Conservation (phyloP, 2,113 vertebrate species). For the Vireo altiloquus region DNA sequence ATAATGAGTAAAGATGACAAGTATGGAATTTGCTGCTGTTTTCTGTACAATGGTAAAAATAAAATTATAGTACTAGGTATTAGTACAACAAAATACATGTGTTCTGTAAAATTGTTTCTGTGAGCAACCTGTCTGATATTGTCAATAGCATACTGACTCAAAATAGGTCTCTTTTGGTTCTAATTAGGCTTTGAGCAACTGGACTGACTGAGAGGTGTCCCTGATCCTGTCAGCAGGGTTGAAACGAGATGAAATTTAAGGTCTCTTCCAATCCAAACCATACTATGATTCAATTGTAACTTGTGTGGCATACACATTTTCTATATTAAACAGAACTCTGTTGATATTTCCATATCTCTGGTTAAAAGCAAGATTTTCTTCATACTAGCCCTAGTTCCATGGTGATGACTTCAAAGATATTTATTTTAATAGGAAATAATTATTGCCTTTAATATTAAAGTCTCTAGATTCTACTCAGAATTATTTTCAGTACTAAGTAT, state of each 20-base stretch:
- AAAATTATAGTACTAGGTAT: not conserved
- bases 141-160: not conserved
- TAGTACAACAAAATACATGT: rapidly evolving
- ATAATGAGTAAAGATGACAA: not conserved
- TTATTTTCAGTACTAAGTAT: not conserved
- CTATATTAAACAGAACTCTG: not conserved
- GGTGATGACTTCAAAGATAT: not conserved
- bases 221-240: not conserved
- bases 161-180: not conserved
- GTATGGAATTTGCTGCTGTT: not conserved
- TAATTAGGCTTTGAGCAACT: not conserved
- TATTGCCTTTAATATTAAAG: not conserved
- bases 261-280: not conserved
- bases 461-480: not conserved
- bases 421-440: not conserved
- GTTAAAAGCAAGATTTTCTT: not conserved
- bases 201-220: not conserved
- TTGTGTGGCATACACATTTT: not conserved
- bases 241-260: not conserved
- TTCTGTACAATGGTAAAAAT: not conserved
- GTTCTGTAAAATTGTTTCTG: not conserved
- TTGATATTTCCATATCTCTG: not conserved
- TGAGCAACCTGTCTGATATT: not conserved
- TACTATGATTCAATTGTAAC: not conserved
- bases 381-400: not conserved